These are phyloP conservation scores for Lithosia quadra DNA, from an alignment of 2,888 invertebrate genomes.

Conservation along the genomic window DNA sequence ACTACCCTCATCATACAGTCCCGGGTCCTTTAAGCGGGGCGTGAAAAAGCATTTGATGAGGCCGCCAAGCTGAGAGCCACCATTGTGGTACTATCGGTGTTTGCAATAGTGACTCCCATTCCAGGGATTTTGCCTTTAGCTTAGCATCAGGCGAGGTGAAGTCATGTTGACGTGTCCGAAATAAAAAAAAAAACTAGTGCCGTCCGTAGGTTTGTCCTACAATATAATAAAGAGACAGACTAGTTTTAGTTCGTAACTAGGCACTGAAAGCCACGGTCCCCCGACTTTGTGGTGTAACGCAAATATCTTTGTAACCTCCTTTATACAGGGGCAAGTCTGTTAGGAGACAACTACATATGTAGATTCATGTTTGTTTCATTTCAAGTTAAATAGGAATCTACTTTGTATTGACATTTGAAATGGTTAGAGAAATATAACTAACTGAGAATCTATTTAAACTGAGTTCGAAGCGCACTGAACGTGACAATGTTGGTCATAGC, in stretches of 20 bases:
- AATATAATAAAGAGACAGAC: slow-evolving; percentile 12
- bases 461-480: too few species aligned
- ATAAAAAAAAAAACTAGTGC: background rate
- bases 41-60: too few species aligned
- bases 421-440: background rate
- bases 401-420: background rate
- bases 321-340: background rate
- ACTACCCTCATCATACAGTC: too few species aligned
- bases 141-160: too few species aligned
- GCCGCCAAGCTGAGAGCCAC: too few species aligned
- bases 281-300: slow-evolving; percentile 22
- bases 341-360: slow-evolving; percentile 9
- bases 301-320: slow-evolving; percentile 14
- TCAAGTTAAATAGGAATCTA: slow-evolving; percentile 9
- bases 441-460: too few species aligned
- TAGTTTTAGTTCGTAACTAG: slow-evolving; percentile 20
- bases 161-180: too few species aligned
- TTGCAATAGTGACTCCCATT: too few species aligned
- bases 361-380: slow-evolving; percentile 8
- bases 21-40: too few species aligned
- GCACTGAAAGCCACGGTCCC: slow-evolving; percentile 10
- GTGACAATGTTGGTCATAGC: too few species aligned
- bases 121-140: too few species aligned
- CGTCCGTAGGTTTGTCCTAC: background rate
- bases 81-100: too few species aligned